phyloP scores from a whole-genome alignment of 2,797 vertebrate species.

The Peromyscus aztecus region DNA sequence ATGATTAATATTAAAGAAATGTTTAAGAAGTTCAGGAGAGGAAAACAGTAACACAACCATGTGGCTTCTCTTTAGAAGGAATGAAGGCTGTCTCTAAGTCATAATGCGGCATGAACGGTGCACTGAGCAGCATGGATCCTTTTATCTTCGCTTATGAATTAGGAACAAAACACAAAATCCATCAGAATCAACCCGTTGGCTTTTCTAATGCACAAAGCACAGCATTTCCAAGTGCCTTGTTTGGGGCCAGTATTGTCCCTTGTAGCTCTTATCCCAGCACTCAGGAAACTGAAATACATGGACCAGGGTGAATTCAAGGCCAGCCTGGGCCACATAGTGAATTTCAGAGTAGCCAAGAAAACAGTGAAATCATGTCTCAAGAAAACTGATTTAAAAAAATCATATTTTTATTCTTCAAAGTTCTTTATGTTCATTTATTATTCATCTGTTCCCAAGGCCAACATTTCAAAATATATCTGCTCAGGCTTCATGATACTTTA shows the following conservation, averaged over 20 bases:
- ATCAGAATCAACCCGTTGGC: neutral
- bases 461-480: neutral
- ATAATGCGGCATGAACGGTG: no score
- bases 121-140: neutral
- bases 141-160: constrained; percentile 22
- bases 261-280: neutral
- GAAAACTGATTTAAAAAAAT: neutral
- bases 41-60: neutral
- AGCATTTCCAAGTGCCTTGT: neutral
- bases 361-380: neutral
- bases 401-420: neutral
- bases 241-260: neutral
- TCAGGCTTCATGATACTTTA: neutral
- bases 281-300: neutral
- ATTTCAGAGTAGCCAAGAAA: neutral
- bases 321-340: neutral
- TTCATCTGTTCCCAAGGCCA: neutral
- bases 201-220: neutral
- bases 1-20: neutral
- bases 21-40: neutral
- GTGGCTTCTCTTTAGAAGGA: neutral
- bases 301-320: neutral
- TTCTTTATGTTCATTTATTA: constrained; percentile 9
- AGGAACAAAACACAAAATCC: constrained; percentile 20
- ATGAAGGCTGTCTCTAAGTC: neutral